Evolutionary conservation across 1,140 invertebrate genomes (phyloP), one percentile per base, ranked within the genome.

Genomic region (Conopomorpha cramerella): DNA sequence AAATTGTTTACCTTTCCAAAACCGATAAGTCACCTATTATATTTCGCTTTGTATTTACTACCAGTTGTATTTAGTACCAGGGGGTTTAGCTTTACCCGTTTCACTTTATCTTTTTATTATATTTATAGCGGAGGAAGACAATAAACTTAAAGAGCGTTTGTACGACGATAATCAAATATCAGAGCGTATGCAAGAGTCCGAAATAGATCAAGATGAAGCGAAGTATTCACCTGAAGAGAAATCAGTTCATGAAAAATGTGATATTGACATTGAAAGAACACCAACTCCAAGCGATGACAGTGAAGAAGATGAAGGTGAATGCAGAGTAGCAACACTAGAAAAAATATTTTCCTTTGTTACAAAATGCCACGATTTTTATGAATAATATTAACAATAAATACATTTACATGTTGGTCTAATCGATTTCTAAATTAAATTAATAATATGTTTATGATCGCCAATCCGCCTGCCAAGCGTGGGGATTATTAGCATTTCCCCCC

Each of bases 211-310:
- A 46, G 82, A 86, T 52, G 84, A 87, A 67, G 79, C 81, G 19
- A 88, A 88, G 57, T 88, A 88, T 53, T 86, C 85, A 4, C 86
- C 85, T 13, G 86, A 89, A 61, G 86, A 88, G 48, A 89, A 88
- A 51, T 81, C 81, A 15, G 68, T 87, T 1, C 78, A 84, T 45
- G 77, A 78, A 29, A 77, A 72, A 33, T 76, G 66, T 53, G 77
- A 79, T 39, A 54, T 67, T 45, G 77, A 79, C 39, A 53, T 66
- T 45, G 73, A 77, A 30, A 61, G 68, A 44, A 78, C 77, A 4
- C 62, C 72, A 14, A 80, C 80, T 12, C 80, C 81, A 26, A 79
- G 77, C 23, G 81, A 82, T 41, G 79, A 81, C 26, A 84, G 86
- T 44, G 86, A 88, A 60, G 81, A 82, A 65, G 74, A 85, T 59